A percentile compares a stretch with the other conserved stretches of the same genome.
These are phyloP conservation scores for Monoplex corrugatus DNA, from an alignment of 2,888 invertebrate genomes.

Conservation along the genomic window DNA sequence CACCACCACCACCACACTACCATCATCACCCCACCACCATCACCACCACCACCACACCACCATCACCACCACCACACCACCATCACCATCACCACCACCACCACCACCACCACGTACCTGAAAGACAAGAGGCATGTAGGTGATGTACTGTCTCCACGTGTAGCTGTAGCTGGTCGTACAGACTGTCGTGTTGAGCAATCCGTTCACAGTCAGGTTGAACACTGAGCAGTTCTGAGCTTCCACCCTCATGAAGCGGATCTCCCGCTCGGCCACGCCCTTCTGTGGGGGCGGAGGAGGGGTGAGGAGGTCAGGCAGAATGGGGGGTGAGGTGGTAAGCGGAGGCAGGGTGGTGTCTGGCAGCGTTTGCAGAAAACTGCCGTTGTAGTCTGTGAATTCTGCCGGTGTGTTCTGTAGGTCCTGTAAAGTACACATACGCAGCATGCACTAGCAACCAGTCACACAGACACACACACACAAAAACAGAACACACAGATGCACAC, in stretches of 20 bases:
- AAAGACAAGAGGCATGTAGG: slow-evolving; percentile 68
- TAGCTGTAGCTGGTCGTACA: slow-evolving; percentile 58
- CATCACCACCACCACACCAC: not conserved
- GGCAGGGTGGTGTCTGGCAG: not conserved
- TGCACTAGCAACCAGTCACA: too few relatives aligned
- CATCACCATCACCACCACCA: not conserved
- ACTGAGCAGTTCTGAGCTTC: slow-evolving; percentile 56
- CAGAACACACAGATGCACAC: not conserved
- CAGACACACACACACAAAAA: not conserved
- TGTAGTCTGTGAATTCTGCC: slow-evolving; percentile 49
- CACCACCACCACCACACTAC: not conserved
- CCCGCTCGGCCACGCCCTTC: not conserved
- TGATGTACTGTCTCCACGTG: slow-evolving; percentile 61
- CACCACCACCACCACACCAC: not conserved
- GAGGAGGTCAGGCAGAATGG: slow-evolving; percentile 47
- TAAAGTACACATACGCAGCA: too few relatives aligned
- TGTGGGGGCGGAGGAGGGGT: slow-evolving; percentile 13
- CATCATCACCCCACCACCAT: not conserved
- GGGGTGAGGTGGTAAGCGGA: slow-evolving; percentile 36
- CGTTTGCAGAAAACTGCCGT: slow-evolving; percentile 46
- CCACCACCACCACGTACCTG: slow-evolving; percentile 62
- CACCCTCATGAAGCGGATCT: slow-evolving; percentile 52
- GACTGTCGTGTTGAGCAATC: slow-evolving; percentile 55
- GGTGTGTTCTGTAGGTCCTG: slow-evolving; percentile 51
- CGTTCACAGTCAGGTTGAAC: slow-evolving; percentile 49